These are phyloP conservation scores for Hofmannophila pseudospretella DNA, from an alignment of 2,888 invertebrate species.

Conservation along the genomic window DNA sequence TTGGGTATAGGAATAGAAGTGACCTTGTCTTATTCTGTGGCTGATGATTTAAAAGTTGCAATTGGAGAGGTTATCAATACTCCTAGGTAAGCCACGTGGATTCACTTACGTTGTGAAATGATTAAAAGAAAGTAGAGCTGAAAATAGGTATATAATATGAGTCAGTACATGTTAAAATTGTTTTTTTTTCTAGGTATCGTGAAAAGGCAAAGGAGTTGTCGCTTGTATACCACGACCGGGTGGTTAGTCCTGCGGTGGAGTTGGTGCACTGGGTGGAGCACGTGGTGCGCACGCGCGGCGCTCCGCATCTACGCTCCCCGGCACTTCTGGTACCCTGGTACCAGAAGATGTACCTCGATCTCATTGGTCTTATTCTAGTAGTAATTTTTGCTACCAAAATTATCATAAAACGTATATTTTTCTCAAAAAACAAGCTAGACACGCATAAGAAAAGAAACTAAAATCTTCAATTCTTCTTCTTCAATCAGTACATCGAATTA, in stretches of 20 bases:
- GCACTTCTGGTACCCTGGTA: constrained; percentile 10
- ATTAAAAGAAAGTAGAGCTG: no score
- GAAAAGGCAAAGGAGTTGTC: constrained; percentile 31
- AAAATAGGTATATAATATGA: no score
- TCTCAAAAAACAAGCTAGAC: neutral
- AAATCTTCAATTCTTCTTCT: no score
- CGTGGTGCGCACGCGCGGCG: constrained; percentile 77
- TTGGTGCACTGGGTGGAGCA: constrained; percentile 84
- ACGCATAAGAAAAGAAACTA: no score
- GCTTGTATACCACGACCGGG: constrained; percentile 51
- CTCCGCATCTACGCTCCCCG: constrained; percentile 60
- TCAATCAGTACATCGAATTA: no score
- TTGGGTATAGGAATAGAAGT: constrained; percentile 40
- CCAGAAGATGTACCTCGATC: constrained; percentile 47
- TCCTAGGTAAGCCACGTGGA: constrained; percentile 5
- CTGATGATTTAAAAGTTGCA: constrained; percentile 26
- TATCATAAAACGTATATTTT: neutral
- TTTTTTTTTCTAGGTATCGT: no score
- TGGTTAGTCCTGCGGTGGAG: constrained; percentile 73
- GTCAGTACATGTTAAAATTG: no score
- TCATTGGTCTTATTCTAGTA: constrained; percentile 19
- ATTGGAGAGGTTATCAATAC: constrained; percentile 32
- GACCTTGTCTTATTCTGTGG: constrained; percentile 28
- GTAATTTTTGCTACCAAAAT: neutral
- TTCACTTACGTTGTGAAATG: no score